These are phyloP conservation scores for Leptinotarsa tumamoca DNA, from an alignment of 2,888 invertebrate species.

Conservation along the genomic window DNA sequence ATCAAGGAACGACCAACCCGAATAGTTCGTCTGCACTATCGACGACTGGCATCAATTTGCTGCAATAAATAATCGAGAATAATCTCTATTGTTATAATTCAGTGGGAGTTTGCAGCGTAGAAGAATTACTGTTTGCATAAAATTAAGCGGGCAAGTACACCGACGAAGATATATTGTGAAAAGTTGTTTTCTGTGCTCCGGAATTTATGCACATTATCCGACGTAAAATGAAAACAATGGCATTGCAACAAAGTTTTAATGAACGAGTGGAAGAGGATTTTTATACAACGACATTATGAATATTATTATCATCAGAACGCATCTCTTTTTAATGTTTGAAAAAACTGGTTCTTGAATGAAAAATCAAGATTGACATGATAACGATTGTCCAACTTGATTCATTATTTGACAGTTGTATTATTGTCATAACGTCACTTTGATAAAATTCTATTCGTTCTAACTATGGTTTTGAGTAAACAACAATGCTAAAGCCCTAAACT, in stretches of 20 bases:
- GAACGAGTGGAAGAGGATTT: not conserved
- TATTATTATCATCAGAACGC: no score
- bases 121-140: constrained; percentile 28
- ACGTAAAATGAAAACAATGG: not conserved
- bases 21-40: constrained; percentile 28
- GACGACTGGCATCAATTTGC: constrained; percentile 29
- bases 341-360: no score
- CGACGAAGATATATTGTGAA: constrained; percentile 21
- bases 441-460: no score
- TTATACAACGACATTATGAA: not conserved
- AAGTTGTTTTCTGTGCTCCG: not conserved
- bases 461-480: no score
- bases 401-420: no score
- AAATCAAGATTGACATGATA: no score
- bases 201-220: not conserved
- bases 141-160: constrained; percentile 28
- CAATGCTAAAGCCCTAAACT: no score
- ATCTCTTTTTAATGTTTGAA: no score
- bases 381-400: no score
- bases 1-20: constrained; percentile 24
- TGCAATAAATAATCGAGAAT: constrained; percentile 33
- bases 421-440: no score
- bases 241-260: not conserved
- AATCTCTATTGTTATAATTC: constrained; percentile 36
- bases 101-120: constrained; percentile 31